Conservation (phyloP, 2,113 vertebrate species). For the Carollia perspicillata region DNA sequence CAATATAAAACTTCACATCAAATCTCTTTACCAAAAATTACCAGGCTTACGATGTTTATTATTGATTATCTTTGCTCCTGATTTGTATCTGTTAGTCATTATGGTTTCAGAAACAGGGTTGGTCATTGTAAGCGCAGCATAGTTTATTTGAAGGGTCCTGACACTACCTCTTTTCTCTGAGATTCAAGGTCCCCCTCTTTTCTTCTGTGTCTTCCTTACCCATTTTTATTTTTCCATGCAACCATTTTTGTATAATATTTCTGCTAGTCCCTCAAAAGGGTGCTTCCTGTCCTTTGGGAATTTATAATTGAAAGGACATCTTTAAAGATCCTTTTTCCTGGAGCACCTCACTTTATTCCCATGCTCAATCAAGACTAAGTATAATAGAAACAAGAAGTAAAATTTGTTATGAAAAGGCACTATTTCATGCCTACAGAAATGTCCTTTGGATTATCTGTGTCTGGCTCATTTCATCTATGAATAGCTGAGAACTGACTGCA, state of each 20-base stretch:
- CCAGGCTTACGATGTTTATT: neutral
- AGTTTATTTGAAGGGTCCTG: neutral
- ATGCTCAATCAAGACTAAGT: neutral
- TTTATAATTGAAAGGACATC: constrained; percentile 12
- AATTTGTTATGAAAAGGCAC: neutral
- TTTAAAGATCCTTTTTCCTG: neutral
- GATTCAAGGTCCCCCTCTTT: neutral
- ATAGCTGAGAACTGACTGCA: neutral
- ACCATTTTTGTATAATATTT: constrained; percentile 9
- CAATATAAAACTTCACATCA: constrained; percentile 6
- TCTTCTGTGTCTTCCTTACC: neutral
- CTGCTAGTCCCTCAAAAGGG: neutral
- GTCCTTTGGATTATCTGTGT: neutral
- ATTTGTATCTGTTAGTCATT: neutral
- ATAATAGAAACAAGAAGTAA: neutral
- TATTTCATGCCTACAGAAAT: neutral
- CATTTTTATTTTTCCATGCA: neutral
- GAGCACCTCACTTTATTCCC: neutral
- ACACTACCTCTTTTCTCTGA: neutral
- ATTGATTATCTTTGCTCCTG: constrained; percentile 2
- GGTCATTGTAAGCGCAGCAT: neutral
- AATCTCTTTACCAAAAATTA: constrained; percentile 34
- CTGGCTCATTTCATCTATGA: neutral
- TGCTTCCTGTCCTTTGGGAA: neutral
- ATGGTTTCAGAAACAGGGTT: neutral